Evolutionary conservation across 2,888 invertebrate species (phyloP).

Genomic region (Barypeithes pellucidus): DNA sequence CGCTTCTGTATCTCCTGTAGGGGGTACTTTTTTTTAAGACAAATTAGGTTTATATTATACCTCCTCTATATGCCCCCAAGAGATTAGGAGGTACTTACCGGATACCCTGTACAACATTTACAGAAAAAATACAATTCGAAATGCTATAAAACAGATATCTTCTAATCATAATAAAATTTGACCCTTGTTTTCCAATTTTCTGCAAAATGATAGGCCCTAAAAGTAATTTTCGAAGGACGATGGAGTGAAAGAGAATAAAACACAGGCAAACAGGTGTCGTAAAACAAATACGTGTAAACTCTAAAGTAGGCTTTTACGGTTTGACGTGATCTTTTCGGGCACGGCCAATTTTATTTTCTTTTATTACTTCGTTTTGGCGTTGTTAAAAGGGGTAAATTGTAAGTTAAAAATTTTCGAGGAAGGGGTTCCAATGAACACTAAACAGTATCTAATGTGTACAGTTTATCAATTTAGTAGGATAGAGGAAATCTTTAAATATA

Average conservation of each 20-base stretch:
- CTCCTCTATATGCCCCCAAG: too few relatives aligned
- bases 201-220: conserved; percentile 41
- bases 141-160: conserved; percentile 8
- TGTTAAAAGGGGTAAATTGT: conserved; percentile 1
- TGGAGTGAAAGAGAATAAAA: conserved; percentile 46
- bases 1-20: too few relatives aligned
- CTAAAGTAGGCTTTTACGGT: conserved; percentile 33
- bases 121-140: conserved; percentile 6
- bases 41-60: too few relatives aligned
- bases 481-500: too few relatives aligned
- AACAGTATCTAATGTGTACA: too few relatives aligned
- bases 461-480: too few relatives aligned
- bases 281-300: conserved; percentile 45
- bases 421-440: not conserved
- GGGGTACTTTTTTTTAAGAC: too few relatives aligned
- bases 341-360: conserved; percentile 25
- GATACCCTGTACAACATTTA: too few relatives aligned
- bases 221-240: conserved; percentile 39
- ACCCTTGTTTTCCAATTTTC: conserved; percentile 25
- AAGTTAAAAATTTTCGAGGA: not conserved
- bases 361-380: conserved; percentile 6
- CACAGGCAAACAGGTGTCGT: conserved; percentile 42
- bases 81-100: too few relatives aligned
- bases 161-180: conserved; percentile 22
- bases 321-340: conserved; percentile 23